Percentiles rank a stretch among this genome's conserved stretches.
Conservation (phyloP, 35 echinoderm and acorn worm species). For the Lytechinus pictus region DNA sequence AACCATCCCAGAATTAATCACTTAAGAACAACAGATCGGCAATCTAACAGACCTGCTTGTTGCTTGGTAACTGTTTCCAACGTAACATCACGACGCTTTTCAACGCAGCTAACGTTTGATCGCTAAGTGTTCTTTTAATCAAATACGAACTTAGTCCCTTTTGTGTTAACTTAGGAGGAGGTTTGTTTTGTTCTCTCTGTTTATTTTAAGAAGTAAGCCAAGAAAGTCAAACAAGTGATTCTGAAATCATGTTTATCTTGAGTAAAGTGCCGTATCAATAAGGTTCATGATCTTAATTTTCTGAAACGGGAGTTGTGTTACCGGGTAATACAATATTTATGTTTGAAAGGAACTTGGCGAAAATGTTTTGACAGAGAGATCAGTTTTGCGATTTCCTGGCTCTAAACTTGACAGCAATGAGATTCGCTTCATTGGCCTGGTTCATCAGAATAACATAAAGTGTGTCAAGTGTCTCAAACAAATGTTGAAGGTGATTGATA, state of each 20-base stretch:
- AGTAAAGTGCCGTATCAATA: not conserved
- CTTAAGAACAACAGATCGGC: not conserved
- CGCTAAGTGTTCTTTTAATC: not conserved
- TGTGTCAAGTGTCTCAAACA: not conserved
- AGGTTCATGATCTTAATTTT: not conserved
- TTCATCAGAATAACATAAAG: not conserved
- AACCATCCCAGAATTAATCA: not conserved
- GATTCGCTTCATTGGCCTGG: not conserved
- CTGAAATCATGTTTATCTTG: not conserved
- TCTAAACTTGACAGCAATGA: not conserved
- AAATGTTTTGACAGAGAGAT: not conserved
- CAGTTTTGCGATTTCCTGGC: not conserved
- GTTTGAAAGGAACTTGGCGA: not conserved
- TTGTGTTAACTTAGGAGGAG: not conserved
- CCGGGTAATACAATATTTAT: not conserved
- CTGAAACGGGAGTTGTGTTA: not conserved
- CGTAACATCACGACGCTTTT: not conserved
- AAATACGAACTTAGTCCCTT: not conserved
- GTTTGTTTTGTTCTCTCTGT: not conserved
- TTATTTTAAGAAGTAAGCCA: conserved; percentile 8
- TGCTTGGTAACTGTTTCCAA: not conserved
- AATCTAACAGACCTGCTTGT: not conserved
- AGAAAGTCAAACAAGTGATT: not conserved
- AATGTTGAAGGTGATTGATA: too few relatives aligned
- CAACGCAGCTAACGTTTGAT: not conserved